phyloP scores from a whole-genome alignment of 2,888 invertebrate species.

The Saturnia japonica region DNA sequence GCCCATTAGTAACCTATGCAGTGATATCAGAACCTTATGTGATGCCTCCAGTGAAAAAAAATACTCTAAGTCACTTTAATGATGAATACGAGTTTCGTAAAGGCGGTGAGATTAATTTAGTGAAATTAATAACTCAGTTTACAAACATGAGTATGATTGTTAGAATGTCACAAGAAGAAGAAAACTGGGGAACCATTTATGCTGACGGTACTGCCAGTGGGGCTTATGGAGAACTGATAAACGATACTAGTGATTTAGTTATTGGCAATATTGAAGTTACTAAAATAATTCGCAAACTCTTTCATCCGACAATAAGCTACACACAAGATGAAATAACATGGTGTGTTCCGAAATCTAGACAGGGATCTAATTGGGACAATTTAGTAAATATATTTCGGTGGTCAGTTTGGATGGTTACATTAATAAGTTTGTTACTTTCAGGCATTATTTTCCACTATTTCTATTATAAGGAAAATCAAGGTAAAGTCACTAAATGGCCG shows the following conservation, averaged over 20 bases:
- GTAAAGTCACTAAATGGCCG: constrained; percentile 67
- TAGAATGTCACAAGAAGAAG: constrained; percentile 60
- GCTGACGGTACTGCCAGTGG: constrained; percentile 67
- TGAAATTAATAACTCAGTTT: constrained; percentile 72
- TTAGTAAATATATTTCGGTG: constrained; percentile 74
- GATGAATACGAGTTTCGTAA: constrained; percentile 64
- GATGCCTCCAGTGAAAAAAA: constrained; percentile 62
- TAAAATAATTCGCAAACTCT: constrained; percentile 67
- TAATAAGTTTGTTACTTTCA: constrained; percentile 60
- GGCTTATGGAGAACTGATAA: constrained; percentile 57
- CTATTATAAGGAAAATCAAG: constrained; percentile 58
- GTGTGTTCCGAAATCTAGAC: constrained; percentile 69
- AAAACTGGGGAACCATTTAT: constrained; percentile 69
- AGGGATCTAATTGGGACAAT: constrained; percentile 74
- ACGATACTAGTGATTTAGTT: constrained; percentile 63
- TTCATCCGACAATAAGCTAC: constrained; percentile 72
- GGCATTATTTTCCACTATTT: constrained; percentile 67
- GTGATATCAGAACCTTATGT: constrained; percentile 76
- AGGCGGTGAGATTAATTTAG: constrained; percentile 72
- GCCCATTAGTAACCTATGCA: constrained; percentile 69
- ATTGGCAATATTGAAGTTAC: constrained; percentile 77
- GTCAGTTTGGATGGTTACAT: constrained; percentile 72
- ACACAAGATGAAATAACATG: constrained; percentile 78
- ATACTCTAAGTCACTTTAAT: constrained; percentile 46
- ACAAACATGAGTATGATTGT: constrained; percentile 71